phyloP scores from a whole-genome alignment of 2,888 invertebrate species.

The Dichetophora obliterata region DNA sequence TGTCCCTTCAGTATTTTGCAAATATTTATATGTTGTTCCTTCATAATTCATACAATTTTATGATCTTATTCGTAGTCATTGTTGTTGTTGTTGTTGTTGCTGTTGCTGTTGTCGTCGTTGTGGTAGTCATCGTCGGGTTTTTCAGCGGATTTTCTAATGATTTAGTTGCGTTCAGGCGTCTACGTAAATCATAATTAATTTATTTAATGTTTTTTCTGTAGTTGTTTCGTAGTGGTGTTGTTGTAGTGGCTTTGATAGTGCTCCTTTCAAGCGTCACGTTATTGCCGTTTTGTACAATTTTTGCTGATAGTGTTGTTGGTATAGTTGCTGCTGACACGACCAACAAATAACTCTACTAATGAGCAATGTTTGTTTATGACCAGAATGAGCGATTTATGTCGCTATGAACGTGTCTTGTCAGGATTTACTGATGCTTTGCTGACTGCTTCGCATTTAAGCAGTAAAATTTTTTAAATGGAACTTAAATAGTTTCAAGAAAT shows the following conservation, averaged over 20 bases:
- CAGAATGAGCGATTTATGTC: conserved; percentile 31
- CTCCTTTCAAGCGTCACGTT: conserved; percentile 19
- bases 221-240: not conserved
- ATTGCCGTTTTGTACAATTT: not conserved
- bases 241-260: not conserved
- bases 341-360: conserved; percentile 45
- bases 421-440: conserved; percentile 6
- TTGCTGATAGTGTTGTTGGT: conserved; percentile 1
- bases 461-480: too few relatives aligned
- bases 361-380: conserved; percentile 40
- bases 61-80: conserved; percentile 6
- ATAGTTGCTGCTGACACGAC: conserved; percentile 20
- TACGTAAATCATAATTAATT: conserved; percentile 57
- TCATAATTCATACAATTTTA: conserved; percentile 29
- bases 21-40: conserved; percentile 25
- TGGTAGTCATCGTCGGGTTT: conserved; percentile 21
- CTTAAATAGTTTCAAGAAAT: too few relatives aligned
- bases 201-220: not conserved
- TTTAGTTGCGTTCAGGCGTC: conserved; percentile 61
- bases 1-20: not conserved
- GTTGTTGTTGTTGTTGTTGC: not conserved
- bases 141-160: conserved; percentile 54
- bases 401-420: conserved; percentile 15
- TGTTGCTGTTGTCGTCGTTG: not conserved
- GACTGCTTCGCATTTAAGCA: not conserved